Percentiles rank a stretch among this genome's conserved stretches.
phyloP scores from a whole-genome alignment of 2,888 invertebrate species.

The Amiota mariae region DNA sequence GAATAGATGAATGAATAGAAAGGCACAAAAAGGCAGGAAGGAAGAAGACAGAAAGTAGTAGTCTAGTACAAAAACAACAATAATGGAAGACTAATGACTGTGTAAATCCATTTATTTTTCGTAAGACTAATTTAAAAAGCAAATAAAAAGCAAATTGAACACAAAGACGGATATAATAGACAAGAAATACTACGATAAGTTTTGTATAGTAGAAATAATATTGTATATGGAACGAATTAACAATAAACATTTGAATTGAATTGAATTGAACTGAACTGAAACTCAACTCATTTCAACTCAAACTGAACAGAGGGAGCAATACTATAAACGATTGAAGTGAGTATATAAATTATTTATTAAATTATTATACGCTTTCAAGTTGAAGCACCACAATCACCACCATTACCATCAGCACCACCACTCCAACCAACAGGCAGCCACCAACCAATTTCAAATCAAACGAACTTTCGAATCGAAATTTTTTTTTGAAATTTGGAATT shows the following conservation, averaged over 20 bases:
- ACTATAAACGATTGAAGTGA: slow-evolving; percentile 30
- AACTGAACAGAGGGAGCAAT: no score
- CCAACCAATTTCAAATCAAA: slow-evolving; percentile 22
- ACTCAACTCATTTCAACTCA: slow-evolving; percentile 28
- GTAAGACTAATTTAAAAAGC: slow-evolving; percentile 15
- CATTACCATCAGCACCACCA: background rate
- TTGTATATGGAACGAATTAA: background rate
- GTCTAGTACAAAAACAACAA: background rate
- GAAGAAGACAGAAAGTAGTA: no score
- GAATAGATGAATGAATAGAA: no score
- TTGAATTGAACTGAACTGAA: slow-evolving; percentile 25
- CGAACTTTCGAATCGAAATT: slow-evolving; percentile 21
- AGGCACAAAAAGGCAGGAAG: no score
- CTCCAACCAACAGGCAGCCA: background rate
- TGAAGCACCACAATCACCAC: background rate
- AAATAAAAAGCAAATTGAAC: slow-evolving; percentile 14
- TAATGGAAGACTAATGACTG: slow-evolving; percentile 27
- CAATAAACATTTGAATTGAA: background rate
- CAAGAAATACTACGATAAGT: no score
- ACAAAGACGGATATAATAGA: background rate
- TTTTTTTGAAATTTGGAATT: slow-evolving; percentile 19
- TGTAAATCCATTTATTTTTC: slow-evolving; percentile 26
- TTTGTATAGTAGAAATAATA: background rate
- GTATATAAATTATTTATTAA: slow-evolving; percentile 63
- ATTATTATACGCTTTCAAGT: slow-evolving; percentile 41